Evolutionary conservation across 64 coral and sea anemone genomes (phyloP).

Genomic region (Montipora capricornis): DNA sequence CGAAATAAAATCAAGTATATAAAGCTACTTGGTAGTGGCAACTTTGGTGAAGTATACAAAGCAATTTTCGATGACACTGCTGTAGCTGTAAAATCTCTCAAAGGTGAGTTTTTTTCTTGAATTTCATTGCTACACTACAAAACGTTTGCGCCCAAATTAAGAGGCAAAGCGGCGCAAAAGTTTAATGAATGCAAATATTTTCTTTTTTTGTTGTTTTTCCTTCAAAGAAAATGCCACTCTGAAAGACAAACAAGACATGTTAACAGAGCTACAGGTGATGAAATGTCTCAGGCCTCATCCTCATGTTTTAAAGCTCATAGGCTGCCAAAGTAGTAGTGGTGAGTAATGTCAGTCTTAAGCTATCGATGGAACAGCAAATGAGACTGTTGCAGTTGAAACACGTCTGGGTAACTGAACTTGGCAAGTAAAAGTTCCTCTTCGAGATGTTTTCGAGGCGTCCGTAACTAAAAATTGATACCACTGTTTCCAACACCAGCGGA

Average conservation of each 20-base stretch:
- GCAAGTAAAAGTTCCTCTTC: too few species aligned
- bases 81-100: not conserved
- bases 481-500: too few species aligned
- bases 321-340: not conserved
- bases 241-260: constrained; percentile 3
- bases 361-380: too few species aligned
- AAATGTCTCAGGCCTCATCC: not conserved
- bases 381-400: too few species aligned
- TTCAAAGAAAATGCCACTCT: not conserved
- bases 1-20: too few species aligned
- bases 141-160: too few species aligned
- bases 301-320: not conserved
- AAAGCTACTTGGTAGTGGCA: not conserved
- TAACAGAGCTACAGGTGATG: not conserved
- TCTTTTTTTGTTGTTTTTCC: not conserved
- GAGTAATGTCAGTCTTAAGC: not conserved
- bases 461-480: too few species aligned
- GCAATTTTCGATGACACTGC: not conserved
- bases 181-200: not conserved
- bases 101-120: not conserved
- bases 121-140: not conserved
- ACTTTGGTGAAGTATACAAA: constrained; percentile 8
- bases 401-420: too few species aligned
- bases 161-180: too few species aligned
- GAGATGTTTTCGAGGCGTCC: too few species aligned